Percentiles rank a stretch among this genome's conserved stretches.
Evolutionary conservation across 1,140 invertebrate species (phyloP).

Genomic region (Drosophila ficusphila): DNA sequence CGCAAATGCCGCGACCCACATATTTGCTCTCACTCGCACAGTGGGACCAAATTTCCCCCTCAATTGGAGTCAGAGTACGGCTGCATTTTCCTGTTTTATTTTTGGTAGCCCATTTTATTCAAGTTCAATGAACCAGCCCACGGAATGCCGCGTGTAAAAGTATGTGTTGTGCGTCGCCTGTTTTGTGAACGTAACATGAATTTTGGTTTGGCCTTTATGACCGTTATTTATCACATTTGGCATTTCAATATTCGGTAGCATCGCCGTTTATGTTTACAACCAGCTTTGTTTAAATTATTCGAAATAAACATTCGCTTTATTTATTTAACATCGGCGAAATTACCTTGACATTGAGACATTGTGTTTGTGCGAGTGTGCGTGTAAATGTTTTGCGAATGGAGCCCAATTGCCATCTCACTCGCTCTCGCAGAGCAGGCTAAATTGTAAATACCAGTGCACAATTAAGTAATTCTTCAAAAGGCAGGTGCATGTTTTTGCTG

Average conservation of each 20-base stretch:
- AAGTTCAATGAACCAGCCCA: slow-evolving; percentile 70
- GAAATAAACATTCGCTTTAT: slow-evolving; percentile 27
- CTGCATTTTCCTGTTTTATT: slow-evolving; percentile 45
- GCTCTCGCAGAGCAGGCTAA: slow-evolving; percentile 5
- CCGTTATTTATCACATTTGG: slow-evolving; percentile 26
- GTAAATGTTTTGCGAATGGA: slow-evolving; percentile 49
- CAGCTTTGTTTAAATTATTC: slow-evolving; percentile 34
- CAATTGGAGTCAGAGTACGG: slow-evolving; percentile 12
- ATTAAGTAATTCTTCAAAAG: slow-evolving; percentile 68
- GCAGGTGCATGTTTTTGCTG: slow-evolving; percentile 8
- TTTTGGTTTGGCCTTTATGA: slow-evolving; percentile 41
- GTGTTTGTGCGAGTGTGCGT: slow-evolving; percentile 21
- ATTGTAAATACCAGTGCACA: slow-evolving; percentile 41
- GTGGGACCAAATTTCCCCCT: slow-evolving; percentile 22
- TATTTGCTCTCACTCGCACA: slow-evolving; percentile 27
- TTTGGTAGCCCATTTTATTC: slow-evolving; percentile 48
- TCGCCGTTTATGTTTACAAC: slow-evolving; percentile 38
- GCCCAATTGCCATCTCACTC: slow-evolving; percentile 44
- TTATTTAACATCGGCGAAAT: slow-evolving; percentile 33
- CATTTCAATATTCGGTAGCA: slow-evolving; percentile 35
- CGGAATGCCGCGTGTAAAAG: slow-evolving; percentile 31
- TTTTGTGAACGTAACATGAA: slow-evolving; percentile 36
- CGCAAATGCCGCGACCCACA: slow-evolving; percentile 65
- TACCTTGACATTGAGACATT: slow-evolving; percentile 74
- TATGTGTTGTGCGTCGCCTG: slow-evolving; percentile 21